These are phyloP conservation scores for Portunus trituberculatus DNA, from an alignment of 1,140 invertebrate species.

Conservation along the genomic window DNA sequence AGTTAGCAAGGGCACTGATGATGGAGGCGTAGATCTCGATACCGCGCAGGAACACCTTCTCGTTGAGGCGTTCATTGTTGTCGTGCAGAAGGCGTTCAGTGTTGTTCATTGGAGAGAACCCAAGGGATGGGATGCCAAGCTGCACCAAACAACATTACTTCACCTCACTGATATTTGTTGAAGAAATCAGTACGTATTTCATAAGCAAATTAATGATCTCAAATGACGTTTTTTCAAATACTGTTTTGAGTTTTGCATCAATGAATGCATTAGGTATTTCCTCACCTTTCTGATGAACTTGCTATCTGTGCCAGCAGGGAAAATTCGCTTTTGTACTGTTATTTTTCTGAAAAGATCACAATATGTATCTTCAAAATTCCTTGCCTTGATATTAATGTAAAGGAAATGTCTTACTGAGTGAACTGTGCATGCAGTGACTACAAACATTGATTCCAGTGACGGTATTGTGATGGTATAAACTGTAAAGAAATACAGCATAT, in stretches of 20 bases:
- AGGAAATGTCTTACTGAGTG: neutral
- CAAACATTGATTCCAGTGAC: neutral
- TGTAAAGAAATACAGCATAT: neutral
- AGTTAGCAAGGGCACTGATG: slow-evolving; percentile 66
- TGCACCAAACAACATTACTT: neutral
- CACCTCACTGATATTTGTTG: no score
- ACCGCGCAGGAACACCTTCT: slow-evolving; percentile 86
- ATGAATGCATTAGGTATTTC: neutral
- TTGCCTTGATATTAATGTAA: neutral
- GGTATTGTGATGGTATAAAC: neutral
- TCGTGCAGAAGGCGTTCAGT: slow-evolving; percentile 88
- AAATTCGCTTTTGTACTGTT: neutral
- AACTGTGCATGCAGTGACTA: neutral
- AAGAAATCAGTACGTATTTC: no score
- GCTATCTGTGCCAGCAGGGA: neutral
- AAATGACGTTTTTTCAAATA: no score
- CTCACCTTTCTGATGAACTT: slow-evolving; percentile 9
- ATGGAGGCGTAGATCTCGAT: slow-evolving; percentile 85
- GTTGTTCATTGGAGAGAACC: slow-evolving; percentile 90
- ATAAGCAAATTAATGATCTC: no score
- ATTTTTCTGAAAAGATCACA: neutral
- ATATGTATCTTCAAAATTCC: neutral
- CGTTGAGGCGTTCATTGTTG: slow-evolving; percentile 88
- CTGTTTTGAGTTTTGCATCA: no score
- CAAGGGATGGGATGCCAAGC: slow-evolving; percentile 86